Conservation (phyloP, 2,888 invertebrate genomes). For the Calliscelio sp. region DNA sequence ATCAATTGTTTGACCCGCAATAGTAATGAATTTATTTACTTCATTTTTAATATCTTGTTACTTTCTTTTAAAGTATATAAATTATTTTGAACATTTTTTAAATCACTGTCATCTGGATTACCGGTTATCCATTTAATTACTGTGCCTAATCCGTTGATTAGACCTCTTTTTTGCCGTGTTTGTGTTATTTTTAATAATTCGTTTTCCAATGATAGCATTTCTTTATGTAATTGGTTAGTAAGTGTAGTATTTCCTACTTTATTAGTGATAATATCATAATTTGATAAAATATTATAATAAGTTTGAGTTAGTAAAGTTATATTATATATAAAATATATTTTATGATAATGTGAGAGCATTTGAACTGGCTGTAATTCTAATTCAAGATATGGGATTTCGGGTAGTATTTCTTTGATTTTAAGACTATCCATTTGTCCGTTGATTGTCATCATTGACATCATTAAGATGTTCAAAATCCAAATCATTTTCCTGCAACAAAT, state of each 20-base stretch:
- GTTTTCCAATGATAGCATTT: background rate
- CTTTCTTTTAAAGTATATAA: constrained; percentile 1
- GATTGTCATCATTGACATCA: background rate
- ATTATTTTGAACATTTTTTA: constrained; percentile 9
- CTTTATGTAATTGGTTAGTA: constrained; percentile 1
- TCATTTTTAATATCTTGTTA: constrained; percentile 10
- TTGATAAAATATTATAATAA: background rate
- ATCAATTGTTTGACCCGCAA: constrained; percentile 12
- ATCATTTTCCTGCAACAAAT: constrained; percentile 15
- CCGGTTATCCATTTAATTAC: constrained; percentile 8
- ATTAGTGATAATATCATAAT: constrained; percentile 4
- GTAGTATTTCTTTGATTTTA: background rate
- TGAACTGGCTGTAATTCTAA: constrained; percentile 11
- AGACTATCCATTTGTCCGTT: background rate
- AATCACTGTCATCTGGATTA: constrained; percentile 1
- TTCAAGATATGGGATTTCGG: constrained; percentile 10
- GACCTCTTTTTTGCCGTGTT: background rate
- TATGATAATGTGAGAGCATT: constrained; percentile 19
- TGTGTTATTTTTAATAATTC: constrained; percentile 2
- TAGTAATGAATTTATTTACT: constrained; percentile 2
- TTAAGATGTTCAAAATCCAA: background rate
- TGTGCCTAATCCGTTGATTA: constrained; percentile 18
- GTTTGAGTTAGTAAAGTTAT: constrained; percentile 13
- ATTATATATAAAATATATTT: constrained; percentile 13
- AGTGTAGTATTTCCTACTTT: constrained; percentile 1